Conservation (phyloP, 2,888 invertebrate species). For the Drosophila acutilabella region DNA sequence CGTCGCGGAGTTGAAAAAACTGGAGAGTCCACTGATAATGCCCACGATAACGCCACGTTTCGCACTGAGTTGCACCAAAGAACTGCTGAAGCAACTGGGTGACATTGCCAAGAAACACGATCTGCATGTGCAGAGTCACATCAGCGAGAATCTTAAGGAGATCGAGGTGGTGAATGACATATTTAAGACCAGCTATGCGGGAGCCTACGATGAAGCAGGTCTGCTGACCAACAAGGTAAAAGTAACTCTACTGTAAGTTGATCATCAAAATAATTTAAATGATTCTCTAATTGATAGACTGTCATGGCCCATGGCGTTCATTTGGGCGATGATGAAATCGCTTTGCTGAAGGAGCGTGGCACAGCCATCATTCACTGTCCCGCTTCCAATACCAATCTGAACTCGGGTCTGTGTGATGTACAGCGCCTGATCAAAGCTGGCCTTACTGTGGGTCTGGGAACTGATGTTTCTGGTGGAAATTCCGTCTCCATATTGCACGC, state of each 20-base stretch:
- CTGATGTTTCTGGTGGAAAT: slow-evolving; percentile 94
- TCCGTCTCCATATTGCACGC: slow-evolving; percentile 91
- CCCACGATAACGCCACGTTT: slow-evolving; percentile 95
- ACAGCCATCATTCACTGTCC: slow-evolving; percentile 94
- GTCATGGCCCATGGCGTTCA: slow-evolving; percentile 94
- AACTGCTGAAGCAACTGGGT: slow-evolving; percentile 89
- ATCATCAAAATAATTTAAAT: neutral
- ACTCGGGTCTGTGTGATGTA: slow-evolving; percentile 93
- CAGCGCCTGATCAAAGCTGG: slow-evolving; percentile 87
- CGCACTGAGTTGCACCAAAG: slow-evolving; percentile 91
- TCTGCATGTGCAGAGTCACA: slow-evolving; percentile 93
- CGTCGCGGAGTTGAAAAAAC: slow-evolving; percentile 86
- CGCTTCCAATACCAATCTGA: slow-evolving; percentile 92
- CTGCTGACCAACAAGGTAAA: slow-evolving; percentile 91
- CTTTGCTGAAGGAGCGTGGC: slow-evolving; percentile 87
- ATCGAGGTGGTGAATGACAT: slow-evolving; percentile 87
- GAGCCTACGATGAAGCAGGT: slow-evolving; percentile 91
- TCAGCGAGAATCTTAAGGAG: slow-evolving; percentile 93
- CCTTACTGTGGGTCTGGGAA: slow-evolving; percentile 93
- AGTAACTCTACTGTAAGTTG: neutral
- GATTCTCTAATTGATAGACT: slow-evolving; percentile 80
- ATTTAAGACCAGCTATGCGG: slow-evolving; percentile 88
- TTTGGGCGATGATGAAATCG: slow-evolving; percentile 89
- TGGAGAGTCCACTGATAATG: slow-evolving; percentile 88
- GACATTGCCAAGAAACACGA: slow-evolving; percentile 88